These are phyloP conservation scores for Columba janthina DNA, from an alignment of 2,113 vertebrate genomes.

Conservation along the genomic window DNA sequence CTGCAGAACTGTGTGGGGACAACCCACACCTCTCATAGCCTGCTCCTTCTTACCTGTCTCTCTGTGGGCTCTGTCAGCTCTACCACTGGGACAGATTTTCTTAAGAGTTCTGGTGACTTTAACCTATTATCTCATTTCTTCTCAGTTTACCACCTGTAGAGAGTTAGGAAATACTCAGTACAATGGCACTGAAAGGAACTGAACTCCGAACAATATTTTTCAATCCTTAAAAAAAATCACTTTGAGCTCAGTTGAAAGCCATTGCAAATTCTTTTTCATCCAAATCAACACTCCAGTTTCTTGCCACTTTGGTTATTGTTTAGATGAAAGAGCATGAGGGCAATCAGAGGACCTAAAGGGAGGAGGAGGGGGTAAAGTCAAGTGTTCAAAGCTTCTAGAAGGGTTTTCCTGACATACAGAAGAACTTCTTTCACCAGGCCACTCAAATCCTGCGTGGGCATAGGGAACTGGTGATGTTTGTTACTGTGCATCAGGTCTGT, in stretches of 20 bases:
- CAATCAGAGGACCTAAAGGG: neutral
- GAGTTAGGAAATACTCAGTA: neutral
- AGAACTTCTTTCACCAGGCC: neutral
- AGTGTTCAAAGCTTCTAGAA: neutral
- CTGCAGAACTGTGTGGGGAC: neutral
- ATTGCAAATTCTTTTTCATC: neutral
- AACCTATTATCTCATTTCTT: neutral
- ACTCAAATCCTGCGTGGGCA: neutral
- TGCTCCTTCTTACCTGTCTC: neutral
- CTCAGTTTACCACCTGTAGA: neutral
- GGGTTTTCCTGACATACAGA: neutral
- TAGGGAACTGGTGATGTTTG: neutral
- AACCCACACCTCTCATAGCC: neutral
- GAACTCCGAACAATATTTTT: neutral
- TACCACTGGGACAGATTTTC: neutral
- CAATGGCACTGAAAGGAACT: neutral
- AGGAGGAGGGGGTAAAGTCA: neutral
- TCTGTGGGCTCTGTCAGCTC: neutral
- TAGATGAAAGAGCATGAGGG: neutral
- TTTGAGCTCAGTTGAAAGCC: neutral
- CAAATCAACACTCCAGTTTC: neutral
- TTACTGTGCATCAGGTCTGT: neutral
- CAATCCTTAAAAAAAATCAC: neutral
- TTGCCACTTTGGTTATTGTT: neutral
- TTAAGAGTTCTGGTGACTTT: neutral